phyloP scores from a whole-genome alignment of 1,140 invertebrate species.

The Drosophila bocki region DNA sequence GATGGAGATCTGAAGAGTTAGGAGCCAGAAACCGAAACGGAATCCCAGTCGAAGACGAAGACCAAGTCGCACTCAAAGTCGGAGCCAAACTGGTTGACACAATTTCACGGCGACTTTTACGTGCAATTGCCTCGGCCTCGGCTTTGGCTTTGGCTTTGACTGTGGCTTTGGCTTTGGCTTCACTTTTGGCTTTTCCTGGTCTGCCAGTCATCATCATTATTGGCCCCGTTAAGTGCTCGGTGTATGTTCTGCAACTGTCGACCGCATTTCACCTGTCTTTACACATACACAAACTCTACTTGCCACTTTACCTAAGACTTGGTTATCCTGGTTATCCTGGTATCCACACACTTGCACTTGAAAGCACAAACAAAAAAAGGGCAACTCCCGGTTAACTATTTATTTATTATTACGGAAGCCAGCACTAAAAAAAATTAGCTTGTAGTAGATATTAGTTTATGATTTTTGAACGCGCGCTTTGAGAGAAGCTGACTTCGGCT shows the following conservation, averaged over 20 bases:
- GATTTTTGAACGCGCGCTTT: slow-evolving; percentile 39
- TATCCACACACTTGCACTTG: slow-evolving; percentile 14
- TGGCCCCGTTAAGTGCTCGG: slow-evolving; percentile 41
- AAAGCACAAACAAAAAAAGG: slow-evolving; percentile 10
- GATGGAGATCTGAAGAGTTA: slow-evolving; percentile 25
- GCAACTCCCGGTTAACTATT: background rate
- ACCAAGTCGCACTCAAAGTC: background rate
- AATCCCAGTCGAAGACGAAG: slow-evolving; percentile 3
- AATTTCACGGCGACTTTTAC: slow-evolving; percentile 78
- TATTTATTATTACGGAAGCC: background rate
- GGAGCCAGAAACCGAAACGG: slow-evolving; percentile 5
- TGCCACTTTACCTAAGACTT: slow-evolving; percentile 13
- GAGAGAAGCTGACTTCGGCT: slow-evolving; percentile 1
- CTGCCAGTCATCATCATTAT: slow-evolving; percentile 28
- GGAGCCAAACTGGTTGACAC: slow-evolving; percentile 76
- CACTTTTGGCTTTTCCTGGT: slow-evolving; percentile 22
- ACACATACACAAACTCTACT: background rate
- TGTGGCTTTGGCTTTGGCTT: slow-evolving; percentile 15
- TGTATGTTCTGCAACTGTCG: slow-evolving; percentile 26
- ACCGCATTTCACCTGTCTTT: slow-evolving; percentile 30
- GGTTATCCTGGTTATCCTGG: slow-evolving; percentile 8
- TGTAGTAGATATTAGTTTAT: no score
- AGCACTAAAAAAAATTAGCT: background rate
- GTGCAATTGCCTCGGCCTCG: slow-evolving; percentile 58
- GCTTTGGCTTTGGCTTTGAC: slow-evolving; percentile 21